These are phyloP conservation scores for Rhorus exstirpatorius DNA, from an alignment of 2,888 invertebrate species.

Conservation along the genomic window DNA sequence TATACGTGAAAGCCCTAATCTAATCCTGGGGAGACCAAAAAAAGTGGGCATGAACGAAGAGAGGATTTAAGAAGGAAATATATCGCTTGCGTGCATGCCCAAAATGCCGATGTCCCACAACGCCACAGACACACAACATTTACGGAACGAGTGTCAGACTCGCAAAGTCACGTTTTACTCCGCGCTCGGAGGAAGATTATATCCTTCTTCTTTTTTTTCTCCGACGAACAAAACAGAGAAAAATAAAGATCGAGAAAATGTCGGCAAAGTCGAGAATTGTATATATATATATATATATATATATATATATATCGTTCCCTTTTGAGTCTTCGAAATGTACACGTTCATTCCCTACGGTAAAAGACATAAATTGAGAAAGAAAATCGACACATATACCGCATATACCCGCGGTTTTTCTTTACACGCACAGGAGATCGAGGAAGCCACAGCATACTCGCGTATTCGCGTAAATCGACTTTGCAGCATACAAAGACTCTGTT, in stretches of 20 bases:
- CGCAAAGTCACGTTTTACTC: slow-evolving; percentile 62
- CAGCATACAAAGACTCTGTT: slow-evolving; percentile 36
- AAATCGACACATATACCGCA: slow-evolving; percentile 21
- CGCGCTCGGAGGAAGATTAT: slow-evolving; percentile 51
- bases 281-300: too few species aligned
- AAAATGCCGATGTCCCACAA: slow-evolving; percentile 41
- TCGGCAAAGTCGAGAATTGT: slow-evolving; percentile 53
- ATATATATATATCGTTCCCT: slow-evolving; percentile 42
- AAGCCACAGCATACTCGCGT: slow-evolving; percentile 18
- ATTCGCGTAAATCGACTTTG: slow-evolving; percentile 37
- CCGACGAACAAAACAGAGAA: slow-evolving; percentile 25
- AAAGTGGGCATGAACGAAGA: slow-evolving; percentile 24
- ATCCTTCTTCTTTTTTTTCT: slow-evolving; percentile 41
- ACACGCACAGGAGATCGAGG: slow-evolving; percentile 50
- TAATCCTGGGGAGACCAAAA: slow-evolving; percentile 55
- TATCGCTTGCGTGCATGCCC: slow-evolving; percentile 55
- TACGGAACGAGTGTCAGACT: slow-evolving; percentile 64
- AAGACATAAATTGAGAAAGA: slow-evolving; percentile 1
- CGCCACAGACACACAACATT: slow-evolving; percentile 64
- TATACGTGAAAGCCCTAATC: slow-evolving; percentile 41
- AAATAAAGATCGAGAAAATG: slow-evolving; percentile 32
- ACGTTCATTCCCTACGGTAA: slow-evolving; percentile 48
- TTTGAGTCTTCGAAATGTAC: slow-evolving; percentile 46
- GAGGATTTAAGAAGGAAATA: slow-evolving; percentile 45
- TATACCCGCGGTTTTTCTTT: slow-evolving; percentile 34